Evolutionary conservation across 1,140 invertebrate genomes (phyloP).

Genomic region (Tetragnatha versicolor): DNA sequence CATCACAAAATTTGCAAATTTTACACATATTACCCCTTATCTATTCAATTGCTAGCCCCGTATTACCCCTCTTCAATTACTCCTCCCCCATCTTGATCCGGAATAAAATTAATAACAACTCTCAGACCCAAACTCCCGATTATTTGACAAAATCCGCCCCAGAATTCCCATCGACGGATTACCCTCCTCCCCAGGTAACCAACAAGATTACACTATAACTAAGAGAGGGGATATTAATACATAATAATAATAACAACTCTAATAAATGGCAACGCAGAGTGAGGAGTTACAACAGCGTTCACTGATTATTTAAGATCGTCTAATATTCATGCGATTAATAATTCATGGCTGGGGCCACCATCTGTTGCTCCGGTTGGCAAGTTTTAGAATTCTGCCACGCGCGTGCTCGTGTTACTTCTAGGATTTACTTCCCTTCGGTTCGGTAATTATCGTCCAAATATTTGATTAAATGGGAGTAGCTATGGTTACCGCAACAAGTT

Average conservation of each 20-base stretch:
- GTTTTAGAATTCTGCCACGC: too few species aligned
- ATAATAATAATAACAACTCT: conserved; percentile 32
- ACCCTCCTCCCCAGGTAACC: background rate
- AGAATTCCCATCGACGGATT: background rate
- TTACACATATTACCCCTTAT: too few species aligned
- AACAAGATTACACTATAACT: conserved; percentile 1
- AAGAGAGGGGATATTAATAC: background rate
- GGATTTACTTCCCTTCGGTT: too few species aligned
- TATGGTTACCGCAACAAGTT: too few species aligned
- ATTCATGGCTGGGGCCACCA: background rate
- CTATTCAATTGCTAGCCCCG: too few species aligned
- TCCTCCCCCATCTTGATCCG: too few species aligned
- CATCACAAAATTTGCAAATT: too few species aligned
- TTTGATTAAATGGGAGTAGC: too few species aligned
- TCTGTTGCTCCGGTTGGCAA: background rate
- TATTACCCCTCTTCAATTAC: too few species aligned
- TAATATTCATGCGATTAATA: conserved; percentile 25
- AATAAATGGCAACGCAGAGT: conserved; percentile 6
- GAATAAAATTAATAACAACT: conserved; percentile 1
- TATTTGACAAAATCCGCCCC: background rate
- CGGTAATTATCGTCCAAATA: too few species aligned
- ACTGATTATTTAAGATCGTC: conserved; percentile 22
- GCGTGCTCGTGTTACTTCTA: too few species aligned
- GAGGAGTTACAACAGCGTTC: background rate
- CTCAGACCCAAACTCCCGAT: background rate